Evolutionary conservation across 2,113 vertebrate species (phyloP), one percentile per base, ranked within the genome.

Genomic region (Asarcornis scutulata): DNA sequence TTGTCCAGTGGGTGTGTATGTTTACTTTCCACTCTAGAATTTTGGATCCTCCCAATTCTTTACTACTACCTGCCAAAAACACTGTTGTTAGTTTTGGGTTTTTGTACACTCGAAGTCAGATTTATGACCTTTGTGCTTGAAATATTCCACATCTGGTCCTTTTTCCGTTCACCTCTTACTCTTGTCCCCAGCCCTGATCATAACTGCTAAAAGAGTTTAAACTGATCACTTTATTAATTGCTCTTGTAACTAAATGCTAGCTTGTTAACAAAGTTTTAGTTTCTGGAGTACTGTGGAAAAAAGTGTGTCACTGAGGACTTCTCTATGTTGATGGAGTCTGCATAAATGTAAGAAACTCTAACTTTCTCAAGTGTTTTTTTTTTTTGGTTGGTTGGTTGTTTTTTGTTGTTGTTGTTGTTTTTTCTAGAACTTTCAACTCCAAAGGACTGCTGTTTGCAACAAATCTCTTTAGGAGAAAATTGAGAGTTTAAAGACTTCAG

Each of bases 11-110:
- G 76, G 80, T 92, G 42, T 84, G 73, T 78, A 32, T 90, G 88
- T 78, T 95, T 80, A 86, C 93, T 88, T 96, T 96, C 60, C 58
- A 78, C 56, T 88, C 83, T 17, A 82, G 53, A 89, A 82, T 76
- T 93, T 97, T 88, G 92, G 77, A 86, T 84, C 73, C 83, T 91
- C 77, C 69, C 73, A 85, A 0, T 64, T 86, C 53, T 91, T 90
- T 83, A 69, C 38, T 73, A 62, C 29, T 82, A 76, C 62, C 71
- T 93, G 58, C 62, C 92, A 94, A 95, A 87, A 89, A 14, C 34
- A 32, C 71, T 83, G 34, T 53, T 82, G 42, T 66, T 82, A 78
- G 32, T 44, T 64, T 72, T 11, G 26, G 1, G 0, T 0, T 31
- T 88, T 86, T 86, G 32, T 62, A 78, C 7, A 60, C 20, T 31